Percentiles rank a stretch among this genome's conserved stretches.
These are phyloP conservation scores for Hoplostethus atlanticus DNA, from an alignment of 2,797 vertebrate genomes.

Conservation along the genomic window DNA sequence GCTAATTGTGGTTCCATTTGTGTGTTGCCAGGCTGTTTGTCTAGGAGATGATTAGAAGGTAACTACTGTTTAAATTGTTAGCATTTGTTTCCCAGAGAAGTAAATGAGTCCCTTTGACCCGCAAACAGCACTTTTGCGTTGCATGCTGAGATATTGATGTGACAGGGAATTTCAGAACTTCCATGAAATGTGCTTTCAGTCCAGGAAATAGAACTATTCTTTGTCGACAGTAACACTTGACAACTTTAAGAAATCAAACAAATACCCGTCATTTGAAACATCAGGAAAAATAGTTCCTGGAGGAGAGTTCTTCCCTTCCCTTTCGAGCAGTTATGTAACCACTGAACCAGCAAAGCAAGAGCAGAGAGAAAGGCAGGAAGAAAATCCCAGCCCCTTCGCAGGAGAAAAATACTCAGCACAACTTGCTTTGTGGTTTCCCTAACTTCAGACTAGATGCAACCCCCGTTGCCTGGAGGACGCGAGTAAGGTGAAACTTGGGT, in stretches of 20 bases:
- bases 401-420: too few relatives aligned
- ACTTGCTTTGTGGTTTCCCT: not conserved
- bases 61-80: not conserved
- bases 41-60: not conserved
- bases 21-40: not conserved
- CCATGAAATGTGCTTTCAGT: not conserved
- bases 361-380: too few relatives aligned
- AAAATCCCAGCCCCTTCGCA: too few relatives aligned
- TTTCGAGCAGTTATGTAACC: constrained; percentile 36
- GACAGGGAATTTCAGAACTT: constrained; percentile 4
- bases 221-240: constrained; percentile 18
- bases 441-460: not conserved
- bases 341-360: too few relatives aligned
- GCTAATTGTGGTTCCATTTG: constrained; percentile 10
- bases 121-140: constrained; percentile 10
- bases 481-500: constrained; percentile 4
- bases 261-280: constrained; percentile 23
- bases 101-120: constrained; percentile 31
- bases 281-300: constrained; percentile 22
- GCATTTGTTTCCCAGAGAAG: constrained; percentile 25
- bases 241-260: constrained; percentile 22
- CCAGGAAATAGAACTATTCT: not conserved
- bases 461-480: not conserved
- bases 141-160: constrained; percentile 6
- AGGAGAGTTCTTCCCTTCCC: constrained; percentile 35